Conservation (phyloP, 2,113 vertebrate genomes). For the Pluvialis apricaria region DNA sequence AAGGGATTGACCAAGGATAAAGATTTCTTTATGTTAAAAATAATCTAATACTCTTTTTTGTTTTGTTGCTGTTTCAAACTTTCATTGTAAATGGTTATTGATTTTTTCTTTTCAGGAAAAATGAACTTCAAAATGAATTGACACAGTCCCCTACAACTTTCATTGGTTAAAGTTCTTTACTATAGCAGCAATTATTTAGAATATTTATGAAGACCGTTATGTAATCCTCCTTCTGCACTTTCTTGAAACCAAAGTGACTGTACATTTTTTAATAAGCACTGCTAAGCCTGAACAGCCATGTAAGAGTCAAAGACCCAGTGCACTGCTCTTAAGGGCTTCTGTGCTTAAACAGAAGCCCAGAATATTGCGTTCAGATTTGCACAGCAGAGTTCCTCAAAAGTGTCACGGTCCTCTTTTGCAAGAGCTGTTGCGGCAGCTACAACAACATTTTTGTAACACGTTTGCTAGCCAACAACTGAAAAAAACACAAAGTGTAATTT, state of each 20-base stretch:
- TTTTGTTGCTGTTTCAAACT: neutral
- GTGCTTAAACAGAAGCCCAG: neutral
- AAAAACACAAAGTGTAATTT: neutral
- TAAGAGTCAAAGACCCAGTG: neutral
- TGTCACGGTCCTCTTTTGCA: too few species aligned
- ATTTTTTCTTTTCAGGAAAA: neutral
- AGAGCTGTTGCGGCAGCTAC: neutral
- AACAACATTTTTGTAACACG: neutral
- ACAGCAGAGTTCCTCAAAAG: too few species aligned
- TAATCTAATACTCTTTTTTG: neutral
- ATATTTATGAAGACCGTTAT: neutral
- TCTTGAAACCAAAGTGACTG: neutral
- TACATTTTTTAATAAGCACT: neutral
- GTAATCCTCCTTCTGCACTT: neutral
- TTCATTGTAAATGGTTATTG: neutral
- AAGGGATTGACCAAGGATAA: neutral
- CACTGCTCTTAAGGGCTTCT: neutral
- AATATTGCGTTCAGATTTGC: too few species aligned
- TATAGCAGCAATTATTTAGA: neutral
- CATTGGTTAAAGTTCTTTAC: neutral
- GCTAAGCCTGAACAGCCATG: neutral
- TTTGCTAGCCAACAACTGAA: neutral
- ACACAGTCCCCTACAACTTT: neutral
- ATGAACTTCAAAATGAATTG: neutral
- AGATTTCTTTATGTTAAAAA: neutral